Percentiles rank a stretch among this genome's conserved stretches.
Evolutionary conservation across 2,888 invertebrate species (phyloP).

Genomic region (Sisyra nigra): DNA sequence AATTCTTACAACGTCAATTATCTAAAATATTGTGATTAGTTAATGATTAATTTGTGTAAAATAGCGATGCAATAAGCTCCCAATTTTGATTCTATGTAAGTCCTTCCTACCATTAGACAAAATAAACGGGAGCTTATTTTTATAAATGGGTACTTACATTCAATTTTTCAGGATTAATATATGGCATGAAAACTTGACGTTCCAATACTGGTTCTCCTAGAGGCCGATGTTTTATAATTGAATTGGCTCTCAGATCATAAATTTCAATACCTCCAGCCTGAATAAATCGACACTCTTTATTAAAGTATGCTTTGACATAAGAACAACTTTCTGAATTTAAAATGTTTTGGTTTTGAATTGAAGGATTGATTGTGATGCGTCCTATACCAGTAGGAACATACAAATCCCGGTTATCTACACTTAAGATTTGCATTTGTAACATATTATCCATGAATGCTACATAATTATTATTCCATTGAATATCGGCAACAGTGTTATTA

Average conservation of each 20-base stretch:
- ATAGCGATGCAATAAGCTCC: too few species aligned
- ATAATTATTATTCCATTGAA: conserved; percentile 45
- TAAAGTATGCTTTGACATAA: conserved; percentile 22
- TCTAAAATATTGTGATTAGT: too few species aligned
- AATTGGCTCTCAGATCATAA: conserved; percentile 57
- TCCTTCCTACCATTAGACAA: not conserved
- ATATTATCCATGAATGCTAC: conserved; percentile 78
- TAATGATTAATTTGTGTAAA: too few species aligned
- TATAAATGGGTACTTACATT: conserved; percentile 10
- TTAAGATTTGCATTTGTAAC: conserved; percentile 63
- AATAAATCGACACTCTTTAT: conserved; percentile 24
- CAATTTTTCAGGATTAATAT: conserved; percentile 22
- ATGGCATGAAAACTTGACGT: conserved; percentile 54
- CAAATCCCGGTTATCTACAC: conserved; percentile 49
- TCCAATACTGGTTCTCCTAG: conserved; percentile 64
- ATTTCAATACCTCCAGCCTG: conserved; percentile 64
- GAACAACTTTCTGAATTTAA: not conserved
- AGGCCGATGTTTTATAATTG: conserved; percentile 50
- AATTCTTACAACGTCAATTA: conserved; percentile 30
- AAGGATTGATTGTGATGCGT: conserved; percentile 33
- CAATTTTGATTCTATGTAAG: too few species aligned
- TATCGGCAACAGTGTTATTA: conserved; percentile 16
- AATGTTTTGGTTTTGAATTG: conserved; percentile 14
- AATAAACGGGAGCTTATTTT: not conserved
- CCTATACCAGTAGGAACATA: conserved; percentile 49